Percentiles rank a stretch among this genome's conserved stretches.
Conservation (phyloP, 2,888 invertebrate genomes). For the Tethea ocularis region DNA sequence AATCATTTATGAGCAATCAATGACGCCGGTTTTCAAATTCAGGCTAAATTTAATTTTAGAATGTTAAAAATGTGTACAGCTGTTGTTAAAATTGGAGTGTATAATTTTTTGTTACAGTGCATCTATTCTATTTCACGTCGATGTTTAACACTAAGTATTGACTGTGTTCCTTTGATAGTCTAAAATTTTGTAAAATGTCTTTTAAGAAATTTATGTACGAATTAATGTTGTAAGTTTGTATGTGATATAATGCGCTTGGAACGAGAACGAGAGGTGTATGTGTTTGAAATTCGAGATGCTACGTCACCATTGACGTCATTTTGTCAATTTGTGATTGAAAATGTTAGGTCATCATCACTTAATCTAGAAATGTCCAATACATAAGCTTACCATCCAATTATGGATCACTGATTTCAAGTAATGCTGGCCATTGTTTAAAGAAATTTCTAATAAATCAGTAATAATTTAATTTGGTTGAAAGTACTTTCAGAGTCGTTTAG, state of each 20-base stretch:
- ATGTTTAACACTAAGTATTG: constrained; percentile 22
- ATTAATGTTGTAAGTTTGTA: constrained; percentile 38
- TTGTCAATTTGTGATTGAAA: no score
- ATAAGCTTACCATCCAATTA: no score
- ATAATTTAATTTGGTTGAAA: no score
- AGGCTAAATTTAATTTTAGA: no score
- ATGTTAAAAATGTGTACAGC: background rate
- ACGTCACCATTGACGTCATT: background rate
- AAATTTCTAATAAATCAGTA: no score
- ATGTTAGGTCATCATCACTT: no score
- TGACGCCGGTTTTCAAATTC: no score
- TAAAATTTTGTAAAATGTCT: constrained; percentile 48
- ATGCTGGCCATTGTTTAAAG: no score
- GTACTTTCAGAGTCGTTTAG: no score
- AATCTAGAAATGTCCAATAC: no score
- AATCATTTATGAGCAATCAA: background rate
- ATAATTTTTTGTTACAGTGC: background rate
- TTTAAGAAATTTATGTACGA: constrained; percentile 42
- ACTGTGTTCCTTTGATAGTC: constrained; percentile 65
- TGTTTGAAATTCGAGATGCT: background rate
- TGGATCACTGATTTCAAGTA: no score
- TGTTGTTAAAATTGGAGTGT: background rate
- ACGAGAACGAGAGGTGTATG: background rate
- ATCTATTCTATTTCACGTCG: background rate
- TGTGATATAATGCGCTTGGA: constrained; percentile 39